Conservation (phyloP, 2,888 invertebrate species). For the Drosophila kuntzei region DNA sequence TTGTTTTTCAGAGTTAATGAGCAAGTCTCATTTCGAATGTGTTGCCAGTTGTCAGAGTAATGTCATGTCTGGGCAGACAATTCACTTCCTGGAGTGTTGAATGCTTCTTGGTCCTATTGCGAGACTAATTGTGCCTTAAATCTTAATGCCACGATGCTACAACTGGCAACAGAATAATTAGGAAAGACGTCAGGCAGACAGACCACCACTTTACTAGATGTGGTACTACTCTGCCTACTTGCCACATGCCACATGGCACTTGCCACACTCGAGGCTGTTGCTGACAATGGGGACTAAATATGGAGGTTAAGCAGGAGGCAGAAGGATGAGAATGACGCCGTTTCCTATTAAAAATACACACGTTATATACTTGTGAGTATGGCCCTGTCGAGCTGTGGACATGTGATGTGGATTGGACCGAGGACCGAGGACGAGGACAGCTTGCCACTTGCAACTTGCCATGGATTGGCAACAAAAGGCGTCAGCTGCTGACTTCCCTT, state of each 20-base stretch:
- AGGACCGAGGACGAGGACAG: conserved; percentile 5
- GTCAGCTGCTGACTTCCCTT: conserved; percentile 69
- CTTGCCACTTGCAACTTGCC: conserved; percentile 13
- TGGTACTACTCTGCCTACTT: not conserved
- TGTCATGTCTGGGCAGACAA: conserved; percentile 20
- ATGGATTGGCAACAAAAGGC: conserved; percentile 59
- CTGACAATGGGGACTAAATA: conserved; percentile 22
- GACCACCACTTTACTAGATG: conserved; percentile 38
- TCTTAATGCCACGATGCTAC: conserved; percentile 33
- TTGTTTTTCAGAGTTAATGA: conserved; percentile 15
- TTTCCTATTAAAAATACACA: conserved; percentile 68
- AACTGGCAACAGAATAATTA: conserved; percentile 64
- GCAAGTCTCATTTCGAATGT: conserved; percentile 8
- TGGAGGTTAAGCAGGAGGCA: conserved; percentile 8
- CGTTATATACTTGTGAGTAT: not conserved
- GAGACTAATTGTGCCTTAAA: conserved; percentile 66
- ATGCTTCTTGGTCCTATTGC: conserved; percentile 44
- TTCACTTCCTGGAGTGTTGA: conserved; percentile 53
- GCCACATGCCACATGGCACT: not conserved
- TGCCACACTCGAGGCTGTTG: conserved; percentile 36
- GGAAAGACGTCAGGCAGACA: conserved; percentile 55
- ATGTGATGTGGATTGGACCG: conserved; percentile 22
- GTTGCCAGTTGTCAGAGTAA: conserved; percentile 30
- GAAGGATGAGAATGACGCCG: conserved; percentile 55
- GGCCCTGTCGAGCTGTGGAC: conserved; percentile 21